Evolutionary conservation across 2,797 vertebrate species (phyloP).

Genomic region (Rhabdophis nuchalis): DNA sequence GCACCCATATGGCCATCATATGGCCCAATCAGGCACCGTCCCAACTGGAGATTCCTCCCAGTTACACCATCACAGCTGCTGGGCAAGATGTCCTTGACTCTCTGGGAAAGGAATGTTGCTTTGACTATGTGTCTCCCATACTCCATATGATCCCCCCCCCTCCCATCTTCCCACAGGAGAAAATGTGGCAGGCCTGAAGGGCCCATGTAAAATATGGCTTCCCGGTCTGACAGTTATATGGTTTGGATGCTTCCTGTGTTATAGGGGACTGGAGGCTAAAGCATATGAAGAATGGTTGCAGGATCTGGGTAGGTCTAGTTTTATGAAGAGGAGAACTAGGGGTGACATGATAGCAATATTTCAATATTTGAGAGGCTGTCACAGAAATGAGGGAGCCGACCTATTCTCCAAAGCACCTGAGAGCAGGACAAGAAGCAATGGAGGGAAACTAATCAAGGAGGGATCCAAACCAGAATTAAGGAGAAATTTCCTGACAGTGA

Average conservation of each 20-base stretch:
- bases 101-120: too few species aligned
- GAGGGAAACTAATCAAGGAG: not conserved
- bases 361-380: not conserved
- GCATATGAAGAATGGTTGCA: not conserved
- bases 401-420: not conserved
- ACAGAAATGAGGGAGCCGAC: not conserved
- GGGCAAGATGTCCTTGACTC: too few species aligned
- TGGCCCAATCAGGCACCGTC: too few species aligned
- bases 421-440: not conserved
- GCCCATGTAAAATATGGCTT: too few species aligned
- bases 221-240: not conserved
- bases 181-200: too few species aligned
- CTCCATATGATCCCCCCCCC: too few species aligned
- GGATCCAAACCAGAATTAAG: not conserved
- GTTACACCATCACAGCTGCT: too few species aligned
- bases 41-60: too few species aligned
- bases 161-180: too few species aligned
- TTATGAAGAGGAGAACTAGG: not conserved
- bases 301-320: not conserved
- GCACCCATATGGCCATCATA: too few species aligned
- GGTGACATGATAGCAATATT: not conserved
- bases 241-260: not conserved
- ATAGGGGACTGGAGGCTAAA: not conserved
- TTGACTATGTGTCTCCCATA: too few species aligned
- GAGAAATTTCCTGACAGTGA: not conserved